Base-by-base conservation (phyloP, 2,113 vertebrate species). In the Centrocercus urophasianus region DNA sequence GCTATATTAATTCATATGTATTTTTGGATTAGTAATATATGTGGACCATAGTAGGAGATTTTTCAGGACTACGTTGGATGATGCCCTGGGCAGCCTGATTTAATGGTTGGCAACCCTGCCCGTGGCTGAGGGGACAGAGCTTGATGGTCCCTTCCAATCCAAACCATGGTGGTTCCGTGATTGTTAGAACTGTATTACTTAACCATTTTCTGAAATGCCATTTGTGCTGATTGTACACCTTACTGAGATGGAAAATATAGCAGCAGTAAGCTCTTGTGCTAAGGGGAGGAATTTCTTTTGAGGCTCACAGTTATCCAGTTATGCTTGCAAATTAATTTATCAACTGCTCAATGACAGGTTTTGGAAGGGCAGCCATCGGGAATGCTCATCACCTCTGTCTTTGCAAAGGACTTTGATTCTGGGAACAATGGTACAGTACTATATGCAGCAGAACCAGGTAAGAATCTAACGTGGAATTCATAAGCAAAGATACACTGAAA, bases 331-430 rank as follows among this genome's bases (percentile, higher is more conserved):
- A 69, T 93, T 32, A n/a, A n/a, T 94, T 82, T 96, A n/a, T 78
- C 5, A 21, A 85, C 73, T 96, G 7, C 60, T 96, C 92, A 69
- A 54, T 96, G 83, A 71, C 96, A 99, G 99, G 97, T 99, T 90
- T 98, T 98, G 98, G 98, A 98, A 78, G 98, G 97, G 24, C 96
- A 98, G 8, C 98, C 98, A 0, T 85, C 97, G 57, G 98, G 98
- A 69, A 98, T 98, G 5, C 85, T 99, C 81, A 97, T 99, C 75
- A 97, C 98, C 17, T 98, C 97, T 61, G 45, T 99, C 89, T 99
- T 99, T 96, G 99, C 99, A 69, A 99, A 99, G 97, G 99, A 99
- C 81, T 95, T 93, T 2, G 99, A 99, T 95, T 97, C 98, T 87
- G 99, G 98, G 91, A 98, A 97, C 88, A 99, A 98, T n/a, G 96